phyloP scores from a whole-genome alignment of 2,888 invertebrate genomes.

The Tyria jacobaeae region DNA sequence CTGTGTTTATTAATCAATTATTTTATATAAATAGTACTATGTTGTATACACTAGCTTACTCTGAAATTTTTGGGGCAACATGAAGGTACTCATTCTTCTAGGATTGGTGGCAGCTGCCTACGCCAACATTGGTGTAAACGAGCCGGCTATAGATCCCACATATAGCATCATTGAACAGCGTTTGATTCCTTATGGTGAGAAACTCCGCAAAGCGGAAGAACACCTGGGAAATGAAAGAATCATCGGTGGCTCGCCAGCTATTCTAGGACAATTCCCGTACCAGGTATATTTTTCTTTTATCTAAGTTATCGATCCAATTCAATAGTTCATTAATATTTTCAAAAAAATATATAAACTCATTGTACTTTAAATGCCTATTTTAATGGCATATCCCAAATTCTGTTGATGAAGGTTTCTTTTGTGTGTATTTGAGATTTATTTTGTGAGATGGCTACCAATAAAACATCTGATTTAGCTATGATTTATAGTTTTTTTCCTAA shows the following conservation, averaged over 20 bases:
- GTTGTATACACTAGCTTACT: not conserved
- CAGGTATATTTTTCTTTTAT: conserved; percentile 3
- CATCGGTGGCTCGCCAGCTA: not conserved
- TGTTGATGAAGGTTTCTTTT: too few species aligned
- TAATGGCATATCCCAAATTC: too few species aligned
- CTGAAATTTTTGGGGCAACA: not conserved
- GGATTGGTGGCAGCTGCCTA: conserved; percentile 10
- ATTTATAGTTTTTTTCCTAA: too few species aligned
- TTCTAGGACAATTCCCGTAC: not conserved
- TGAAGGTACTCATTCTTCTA: conserved; percentile 12
- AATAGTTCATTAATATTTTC: too few species aligned
- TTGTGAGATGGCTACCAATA: too few species aligned
- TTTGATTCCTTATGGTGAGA: conserved; percentile 8
- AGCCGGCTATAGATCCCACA: not conserved
- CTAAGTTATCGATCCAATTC: too few species aligned
- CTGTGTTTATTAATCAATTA: not conserved
- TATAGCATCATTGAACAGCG: conserved; percentile 9
- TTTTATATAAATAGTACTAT: not conserved
- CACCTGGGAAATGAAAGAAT: not conserved
- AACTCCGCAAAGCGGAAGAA: conserved; percentile 10
- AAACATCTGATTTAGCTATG: too few species aligned
- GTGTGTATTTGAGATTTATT: too few species aligned
- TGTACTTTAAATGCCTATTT: too few species aligned
- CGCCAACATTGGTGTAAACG: not conserved
- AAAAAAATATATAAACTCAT: too few species aligned